phyloP scores from a whole-genome alignment of 2,888 invertebrate genomes.

The Cantharis lateralis region DNA sequence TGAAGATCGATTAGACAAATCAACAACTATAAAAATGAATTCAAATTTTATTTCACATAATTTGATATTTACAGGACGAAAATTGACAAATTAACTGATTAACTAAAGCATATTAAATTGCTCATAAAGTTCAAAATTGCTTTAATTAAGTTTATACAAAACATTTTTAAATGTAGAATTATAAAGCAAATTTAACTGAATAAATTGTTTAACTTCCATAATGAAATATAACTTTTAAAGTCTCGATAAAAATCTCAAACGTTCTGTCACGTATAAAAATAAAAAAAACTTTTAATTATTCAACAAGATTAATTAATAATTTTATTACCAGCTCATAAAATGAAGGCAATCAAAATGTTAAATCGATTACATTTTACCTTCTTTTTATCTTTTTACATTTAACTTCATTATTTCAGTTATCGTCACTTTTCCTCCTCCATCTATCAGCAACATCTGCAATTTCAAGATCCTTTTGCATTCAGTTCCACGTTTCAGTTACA shows the following conservation, averaged over 20 bases:
- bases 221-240: background rate
- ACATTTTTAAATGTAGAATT: background rate
- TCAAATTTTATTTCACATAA: too few species aligned
- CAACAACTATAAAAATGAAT: too few species aligned
- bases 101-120: too few species aligned
- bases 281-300: background rate
- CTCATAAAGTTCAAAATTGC: too few species aligned
- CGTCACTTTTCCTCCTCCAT: background rate
- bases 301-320: background rate
- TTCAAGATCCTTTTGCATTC: background rate
- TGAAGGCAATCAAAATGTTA: background rate
- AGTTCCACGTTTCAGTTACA: background rate
- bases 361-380: background rate
- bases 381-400: background rate
- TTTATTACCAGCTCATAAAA: background rate
- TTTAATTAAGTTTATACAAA: background rate
- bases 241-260: background rate
- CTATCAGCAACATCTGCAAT: background rate
- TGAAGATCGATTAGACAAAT: too few species aligned
- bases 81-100: too few species aligned
- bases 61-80: too few species aligned
- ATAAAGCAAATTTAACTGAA: background rate
- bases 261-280: background rate
- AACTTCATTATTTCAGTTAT: background rate
- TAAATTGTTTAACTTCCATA: background rate